Conservation (phyloP, 2,888 invertebrate genomes). For the Ophioninae sp. region DNA sequence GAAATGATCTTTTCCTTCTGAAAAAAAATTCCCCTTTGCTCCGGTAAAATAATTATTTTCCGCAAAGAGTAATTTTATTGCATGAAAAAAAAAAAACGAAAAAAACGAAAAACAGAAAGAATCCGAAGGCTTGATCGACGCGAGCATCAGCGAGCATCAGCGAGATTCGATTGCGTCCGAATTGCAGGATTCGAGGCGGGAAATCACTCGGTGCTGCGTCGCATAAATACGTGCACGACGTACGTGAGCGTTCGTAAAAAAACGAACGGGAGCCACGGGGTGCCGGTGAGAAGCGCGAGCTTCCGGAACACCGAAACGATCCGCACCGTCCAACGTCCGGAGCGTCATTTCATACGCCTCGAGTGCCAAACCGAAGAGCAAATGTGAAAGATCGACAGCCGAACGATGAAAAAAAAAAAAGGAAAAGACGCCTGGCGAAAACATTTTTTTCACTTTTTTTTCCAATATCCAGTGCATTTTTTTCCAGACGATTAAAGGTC, state of each 20-base stretch:
- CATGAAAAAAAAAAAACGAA: too few species aligned
- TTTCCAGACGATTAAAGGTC: too few species aligned
- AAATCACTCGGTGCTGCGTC: slow-evolving; percentile 83
- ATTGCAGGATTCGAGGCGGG: slow-evolving; percentile 80
- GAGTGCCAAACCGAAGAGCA: slow-evolving; percentile 72
- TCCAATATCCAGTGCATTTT: too few species aligned
- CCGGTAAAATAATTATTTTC: too few species aligned
- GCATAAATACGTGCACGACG: slow-evolving; percentile 85
- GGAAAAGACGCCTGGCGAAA: too few species aligned
- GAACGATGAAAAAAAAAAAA: background rate
- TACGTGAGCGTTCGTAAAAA: slow-evolving; percentile 84
- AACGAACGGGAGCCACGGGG: slow-evolving; percentile 71
- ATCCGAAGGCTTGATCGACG: too few species aligned
- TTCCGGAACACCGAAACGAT: slow-evolving; percentile 68
- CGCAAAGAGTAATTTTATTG: too few species aligned
- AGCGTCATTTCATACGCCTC: slow-evolving; percentile 67
- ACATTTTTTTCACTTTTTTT: too few species aligned
- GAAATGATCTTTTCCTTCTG: too few species aligned
- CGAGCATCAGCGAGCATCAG: too few species aligned
- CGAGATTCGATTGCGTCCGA: background rate
- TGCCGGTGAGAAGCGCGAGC: slow-evolving; percentile 71
- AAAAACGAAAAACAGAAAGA: too few species aligned
- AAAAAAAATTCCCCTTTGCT: too few species aligned
- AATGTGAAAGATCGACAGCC: slow-evolving; percentile 64
- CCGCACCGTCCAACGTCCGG: slow-evolving; percentile 58